Conservation (phyloP, 1,140 invertebrate genomes). For the Dendrolimus punctatus region DNA sequence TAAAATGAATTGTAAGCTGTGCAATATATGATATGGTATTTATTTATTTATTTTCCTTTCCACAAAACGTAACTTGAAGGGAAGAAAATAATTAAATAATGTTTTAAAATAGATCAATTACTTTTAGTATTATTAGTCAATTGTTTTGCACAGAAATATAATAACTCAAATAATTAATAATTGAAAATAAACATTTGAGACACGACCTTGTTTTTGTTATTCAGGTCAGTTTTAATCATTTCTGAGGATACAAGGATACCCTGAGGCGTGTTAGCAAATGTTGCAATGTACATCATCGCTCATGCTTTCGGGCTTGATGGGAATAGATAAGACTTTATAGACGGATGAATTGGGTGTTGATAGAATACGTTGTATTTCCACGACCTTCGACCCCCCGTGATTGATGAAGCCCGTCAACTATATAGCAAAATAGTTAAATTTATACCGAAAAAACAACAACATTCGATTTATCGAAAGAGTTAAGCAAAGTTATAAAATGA, state of each 20-base stretch:
- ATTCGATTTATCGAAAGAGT: too few relatives aligned
- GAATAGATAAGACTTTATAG: constrained; percentile 56
- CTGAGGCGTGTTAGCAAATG: constrained; percentile 23
- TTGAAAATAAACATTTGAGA: background rate
- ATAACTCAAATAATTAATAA: background rate
- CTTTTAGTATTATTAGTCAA: constrained; percentile 1
- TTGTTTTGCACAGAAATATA: background rate
- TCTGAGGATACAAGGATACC: too few relatives aligned
- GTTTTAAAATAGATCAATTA: too few relatives aligned
- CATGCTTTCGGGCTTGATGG: constrained; percentile 30
- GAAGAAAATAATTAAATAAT: too few relatives aligned
- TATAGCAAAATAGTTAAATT: constrained; percentile 35
- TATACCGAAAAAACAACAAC: background rate
- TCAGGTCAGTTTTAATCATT: too few relatives aligned
- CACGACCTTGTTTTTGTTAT: too few relatives aligned
- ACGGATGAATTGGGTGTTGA: constrained; percentile 41
- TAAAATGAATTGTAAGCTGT: too few relatives aligned
- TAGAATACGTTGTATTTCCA: constrained; percentile 45
- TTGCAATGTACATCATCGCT: constrained; percentile 41
- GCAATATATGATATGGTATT: too few relatives aligned
- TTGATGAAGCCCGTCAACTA: constrained; percentile 40
- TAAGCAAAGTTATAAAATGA: too few relatives aligned
- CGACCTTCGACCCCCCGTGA: constrained; percentile 31
- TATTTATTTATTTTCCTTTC: too few relatives aligned
- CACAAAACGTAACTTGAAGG: too few relatives aligned